These are phyloP conservation scores for Caradrina clavipalpis DNA, from an alignment of 2,888 invertebrate genomes.

Conservation along the genomic window DNA sequence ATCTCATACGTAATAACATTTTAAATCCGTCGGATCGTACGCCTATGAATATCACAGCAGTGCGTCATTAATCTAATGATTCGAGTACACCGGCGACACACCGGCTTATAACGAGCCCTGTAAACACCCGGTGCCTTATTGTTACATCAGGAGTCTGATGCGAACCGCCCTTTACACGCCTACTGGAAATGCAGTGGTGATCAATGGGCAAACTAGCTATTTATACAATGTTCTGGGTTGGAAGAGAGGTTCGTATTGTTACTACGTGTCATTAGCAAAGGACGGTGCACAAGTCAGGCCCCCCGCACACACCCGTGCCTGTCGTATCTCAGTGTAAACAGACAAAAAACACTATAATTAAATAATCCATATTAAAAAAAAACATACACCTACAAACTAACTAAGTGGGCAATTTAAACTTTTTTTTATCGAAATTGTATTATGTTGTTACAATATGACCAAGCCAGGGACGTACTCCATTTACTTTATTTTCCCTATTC, in stretches of 20 bases:
- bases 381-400: constrained; percentile 87
- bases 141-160: constrained; percentile 51
- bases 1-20: constrained; percentile 65
- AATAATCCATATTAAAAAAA: constrained; percentile 84
- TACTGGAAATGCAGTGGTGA: too few relatives aligned
- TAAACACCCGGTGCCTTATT: constrained; percentile 84
- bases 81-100: constrained; percentile 69
- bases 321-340: constrained; percentile 79
- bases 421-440: constrained; percentile 65
- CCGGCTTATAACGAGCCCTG: constrained; percentile 73
- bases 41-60: constrained; percentile 87
- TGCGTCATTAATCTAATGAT: constrained; percentile 83
- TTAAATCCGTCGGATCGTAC: constrained; percentile 75
- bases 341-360: constrained; percentile 81
- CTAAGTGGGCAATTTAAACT: constrained; percentile 75
- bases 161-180: constrained; percentile 13
- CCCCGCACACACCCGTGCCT: constrained; percentile 75
- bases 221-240: neutral
- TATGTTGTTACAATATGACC: constrained; percentile 46
- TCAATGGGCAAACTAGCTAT: neutral
- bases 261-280: constrained; percentile 9
- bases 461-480: constrained; percentile 60
- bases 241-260: neutral
- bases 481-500: constrained; percentile 32
- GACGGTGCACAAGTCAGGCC: constrained; percentile 36